Conservation (phyloP, 2,888 invertebrate species). For the Pseudolycoriella hygida region DNA sequence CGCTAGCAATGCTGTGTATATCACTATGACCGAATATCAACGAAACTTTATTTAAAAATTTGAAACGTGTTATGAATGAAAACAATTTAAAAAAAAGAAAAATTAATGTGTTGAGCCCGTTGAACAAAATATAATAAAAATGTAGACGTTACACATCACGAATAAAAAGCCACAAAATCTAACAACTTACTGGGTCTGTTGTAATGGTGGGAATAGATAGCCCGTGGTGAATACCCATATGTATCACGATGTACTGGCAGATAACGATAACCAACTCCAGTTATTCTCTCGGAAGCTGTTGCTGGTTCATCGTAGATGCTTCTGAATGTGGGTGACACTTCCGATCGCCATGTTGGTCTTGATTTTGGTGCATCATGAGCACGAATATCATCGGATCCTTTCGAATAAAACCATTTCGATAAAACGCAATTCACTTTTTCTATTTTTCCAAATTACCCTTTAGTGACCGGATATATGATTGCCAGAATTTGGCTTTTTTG, state of each 20-base stretch:
- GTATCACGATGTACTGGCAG: conserved; percentile 77
- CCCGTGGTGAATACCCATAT: conserved; percentile 76
- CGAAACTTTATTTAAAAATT: too few relatives aligned
- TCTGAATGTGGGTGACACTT: conserved; percentile 55
- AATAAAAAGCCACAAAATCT: too few relatives aligned
- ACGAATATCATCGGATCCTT: conserved; percentile 82
- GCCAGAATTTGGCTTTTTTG: conserved; percentile 89
- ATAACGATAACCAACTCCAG: conserved; percentile 79
- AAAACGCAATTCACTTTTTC: background rate
- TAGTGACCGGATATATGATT: conserved; percentile 79
- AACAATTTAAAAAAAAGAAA: too few relatives aligned
- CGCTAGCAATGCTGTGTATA: too few relatives aligned
- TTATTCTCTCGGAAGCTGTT: conserved; percentile 66
- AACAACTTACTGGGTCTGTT: conserved; percentile 67
- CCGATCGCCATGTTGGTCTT: conserved; percentile 40
- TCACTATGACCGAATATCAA: too few relatives aligned
- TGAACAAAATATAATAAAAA: too few relatives aligned
- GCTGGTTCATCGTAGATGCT: conserved; percentile 77
- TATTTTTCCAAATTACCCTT: conserved; percentile 44
- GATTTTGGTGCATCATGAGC: conserved; percentile 68
- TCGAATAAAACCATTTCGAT: conserved; percentile 3
- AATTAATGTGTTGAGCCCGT: too few relatives aligned
- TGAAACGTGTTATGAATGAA: too few relatives aligned
- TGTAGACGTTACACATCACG: too few relatives aligned
- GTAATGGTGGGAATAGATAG: conserved; percentile 77